These are phyloP conservation scores for Noctua pronuba DNA, from an alignment of 2,888 invertebrate genomes.

Conservation along the genomic window DNA sequence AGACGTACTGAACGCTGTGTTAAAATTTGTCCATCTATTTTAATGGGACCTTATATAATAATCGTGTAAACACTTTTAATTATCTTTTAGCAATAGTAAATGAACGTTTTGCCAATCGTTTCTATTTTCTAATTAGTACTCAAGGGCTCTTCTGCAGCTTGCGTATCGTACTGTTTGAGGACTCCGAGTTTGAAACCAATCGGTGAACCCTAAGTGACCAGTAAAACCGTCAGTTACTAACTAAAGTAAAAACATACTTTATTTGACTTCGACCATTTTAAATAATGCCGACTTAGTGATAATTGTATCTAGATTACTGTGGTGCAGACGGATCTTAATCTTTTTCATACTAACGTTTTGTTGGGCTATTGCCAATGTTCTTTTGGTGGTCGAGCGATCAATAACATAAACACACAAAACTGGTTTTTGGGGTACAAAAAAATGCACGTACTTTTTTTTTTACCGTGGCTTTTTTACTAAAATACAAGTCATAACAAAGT, in stretches of 20 bases:
- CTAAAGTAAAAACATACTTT: background rate
- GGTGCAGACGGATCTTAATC: constrained; percentile 7
- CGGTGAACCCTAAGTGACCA: too few relatives aligned
- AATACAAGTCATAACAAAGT: background rate
- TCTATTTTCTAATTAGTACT: too few relatives aligned
- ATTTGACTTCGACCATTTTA: background rate
- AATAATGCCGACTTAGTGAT: background rate
- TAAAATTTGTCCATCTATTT: too few relatives aligned
- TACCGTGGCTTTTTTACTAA: background rate
- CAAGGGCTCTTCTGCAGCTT: background rate
- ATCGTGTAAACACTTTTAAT: too few relatives aligned
- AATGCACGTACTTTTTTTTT: background rate
- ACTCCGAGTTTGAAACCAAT: background rate
- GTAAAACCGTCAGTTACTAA: background rate
- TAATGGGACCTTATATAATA: too few relatives aligned
- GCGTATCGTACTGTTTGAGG: background rate
- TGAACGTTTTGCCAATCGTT: too few relatives aligned
- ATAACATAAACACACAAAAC: too few relatives aligned
- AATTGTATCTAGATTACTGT: constrained; percentile 13
- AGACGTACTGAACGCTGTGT: too few relatives aligned
- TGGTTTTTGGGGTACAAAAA: too few relatives aligned
- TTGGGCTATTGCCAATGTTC: constrained; percentile 24
- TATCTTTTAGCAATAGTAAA: too few relatives aligned
- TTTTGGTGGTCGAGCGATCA: background rate
- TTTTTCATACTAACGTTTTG: background rate